phyloP scores from a whole-genome alignment of 1,140 invertebrate species.

The Calycopis cecrops region DNA sequence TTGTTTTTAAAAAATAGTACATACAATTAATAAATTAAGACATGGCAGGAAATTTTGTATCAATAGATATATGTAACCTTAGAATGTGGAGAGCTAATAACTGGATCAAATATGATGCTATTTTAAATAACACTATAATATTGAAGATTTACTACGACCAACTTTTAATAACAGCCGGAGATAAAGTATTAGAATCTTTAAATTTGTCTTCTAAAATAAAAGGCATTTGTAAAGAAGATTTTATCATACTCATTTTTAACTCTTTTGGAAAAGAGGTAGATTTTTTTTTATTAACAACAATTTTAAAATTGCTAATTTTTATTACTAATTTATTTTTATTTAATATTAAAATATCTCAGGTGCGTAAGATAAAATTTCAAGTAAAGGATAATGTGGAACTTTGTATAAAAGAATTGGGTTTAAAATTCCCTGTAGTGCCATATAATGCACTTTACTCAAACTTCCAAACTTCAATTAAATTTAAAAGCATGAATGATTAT shows the following conservation, averaged over 20 bases:
- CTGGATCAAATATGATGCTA: slow-evolving; percentile 44
- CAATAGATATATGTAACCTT: slow-evolving; percentile 45
- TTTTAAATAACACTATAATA: slow-evolving; percentile 23
- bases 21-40: slow-evolving; percentile 1
- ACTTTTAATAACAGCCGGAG: slow-evolving; percentile 40
- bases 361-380: slow-evolving; percentile 57
- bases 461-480: background rate
- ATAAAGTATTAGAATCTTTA: slow-evolving; percentile 48
- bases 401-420: slow-evolving; percentile 32
- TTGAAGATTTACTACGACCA: slow-evolving; percentile 50
- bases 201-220: slow-evolving; percentile 53
- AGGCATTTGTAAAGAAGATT: slow-evolving; percentile 55
- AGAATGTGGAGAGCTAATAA: slow-evolving; percentile 38
- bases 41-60: slow-evolving; percentile 18
- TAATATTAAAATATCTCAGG: slow-evolving; percentile 25
- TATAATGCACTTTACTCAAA: slow-evolving; percentile 17
- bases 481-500: background rate
- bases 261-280: slow-evolving; percentile 31
- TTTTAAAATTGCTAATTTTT: slow-evolving; percentile 1
- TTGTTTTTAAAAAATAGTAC: background rate
- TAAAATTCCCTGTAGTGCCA: slow-evolving; percentile 44
- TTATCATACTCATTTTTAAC: slow-evolving; percentile 44
- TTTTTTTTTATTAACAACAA: slow-evolving; percentile 13
- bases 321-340: background rate
- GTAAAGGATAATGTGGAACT: slow-evolving; percentile 35